phyloP scores from a whole-genome alignment of 2,113 vertebrate species.

The Daboia siamensis region DNA sequence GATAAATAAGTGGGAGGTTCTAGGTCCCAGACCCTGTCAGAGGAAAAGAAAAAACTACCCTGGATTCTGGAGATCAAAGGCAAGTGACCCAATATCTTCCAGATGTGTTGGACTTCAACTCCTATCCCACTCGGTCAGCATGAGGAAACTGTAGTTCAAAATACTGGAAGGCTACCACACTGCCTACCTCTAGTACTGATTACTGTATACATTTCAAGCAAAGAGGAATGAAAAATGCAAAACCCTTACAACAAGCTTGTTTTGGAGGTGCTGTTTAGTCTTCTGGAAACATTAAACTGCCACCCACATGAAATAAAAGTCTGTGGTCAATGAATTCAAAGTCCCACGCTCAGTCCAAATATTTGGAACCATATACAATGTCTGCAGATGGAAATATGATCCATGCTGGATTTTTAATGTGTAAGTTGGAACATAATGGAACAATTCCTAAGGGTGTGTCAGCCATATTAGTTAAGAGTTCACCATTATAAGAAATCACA shows the following conservation, averaged over 20 bases:
- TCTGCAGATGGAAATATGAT: conserved; percentile 17
- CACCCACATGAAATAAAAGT: conserved; percentile 35
- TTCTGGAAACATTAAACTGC: conserved; percentile 14
- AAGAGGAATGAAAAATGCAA: not conserved
- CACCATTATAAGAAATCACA: not conserved
- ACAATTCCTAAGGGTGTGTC: conserved; percentile 10
- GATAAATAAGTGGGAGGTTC: not conserved
- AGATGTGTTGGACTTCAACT: not conserved
- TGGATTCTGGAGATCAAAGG: not conserved
- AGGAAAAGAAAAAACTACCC: not conserved
- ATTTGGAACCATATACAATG: conserved; percentile 45
- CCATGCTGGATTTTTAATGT: conserved; percentile 4
- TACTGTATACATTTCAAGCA: not conserved
- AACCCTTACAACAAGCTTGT: not conserved
- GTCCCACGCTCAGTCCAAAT: conserved; percentile 50
- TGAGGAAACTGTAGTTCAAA: not conserved
- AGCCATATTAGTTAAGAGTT: not conserved
- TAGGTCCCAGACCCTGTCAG: not conserved
- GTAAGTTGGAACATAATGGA: conserved; percentile 5
- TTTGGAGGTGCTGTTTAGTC: not conserved
- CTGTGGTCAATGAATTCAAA: conserved; percentile 54
- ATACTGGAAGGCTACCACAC: not conserved
- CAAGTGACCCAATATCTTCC: not conserved
- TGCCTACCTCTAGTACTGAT: not conserved
- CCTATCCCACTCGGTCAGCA: not conserved